Base-by-base conservation (phyloP, 2,797 vertebrate genomes). In the Poeciliopsis turneri region DNA sequence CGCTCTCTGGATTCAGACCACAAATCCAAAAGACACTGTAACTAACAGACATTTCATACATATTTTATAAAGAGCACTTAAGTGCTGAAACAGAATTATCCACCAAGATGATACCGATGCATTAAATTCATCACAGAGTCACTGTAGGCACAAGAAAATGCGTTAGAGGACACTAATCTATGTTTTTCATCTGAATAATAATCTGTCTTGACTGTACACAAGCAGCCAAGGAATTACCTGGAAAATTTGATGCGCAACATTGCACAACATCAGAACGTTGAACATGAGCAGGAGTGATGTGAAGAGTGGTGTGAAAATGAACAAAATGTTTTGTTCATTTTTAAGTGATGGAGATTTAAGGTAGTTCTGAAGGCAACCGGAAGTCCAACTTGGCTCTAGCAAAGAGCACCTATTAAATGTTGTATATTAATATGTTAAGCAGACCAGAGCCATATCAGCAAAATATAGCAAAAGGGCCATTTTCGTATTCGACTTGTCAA, bases 1-100 rank as follows among this genome's bases (percentile, higher is more conserved):
- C 98, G 95, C 86, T 99, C 98, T 93, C 98, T 98, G 86, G 4
- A 79, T 33, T 39, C 74, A 86, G 49, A 85, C 30, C 64, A 76
- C 8, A 68, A 11, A 85, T 1, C 33, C 30, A 79, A 11, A 45
- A 46, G 59, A 68, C 6, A 47, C 46, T 3, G 6, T 4, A 46
- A 8, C 47, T 69, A 45, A 76, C 46, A 64, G 6, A 71, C 20
- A 46, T 66, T 76, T 84, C 1, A 68, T 16, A 0, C 39, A 25
- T 57, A 28, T 78, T 69, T 78, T 46, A 80, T 55, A 70, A 23
- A 0, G 55, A 75, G 39, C 11, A n/a, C 11, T 39, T 12, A 66
- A 39, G 33, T 39, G 64, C 36, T 41, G 39, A 2, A 69, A 43
- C 9, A 33, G 33, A 11, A 30, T 75, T 36, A 33, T 59, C 20